Conservation (phyloP, 2,797 vertebrate species). For the Furcifer pardalis region DNA sequence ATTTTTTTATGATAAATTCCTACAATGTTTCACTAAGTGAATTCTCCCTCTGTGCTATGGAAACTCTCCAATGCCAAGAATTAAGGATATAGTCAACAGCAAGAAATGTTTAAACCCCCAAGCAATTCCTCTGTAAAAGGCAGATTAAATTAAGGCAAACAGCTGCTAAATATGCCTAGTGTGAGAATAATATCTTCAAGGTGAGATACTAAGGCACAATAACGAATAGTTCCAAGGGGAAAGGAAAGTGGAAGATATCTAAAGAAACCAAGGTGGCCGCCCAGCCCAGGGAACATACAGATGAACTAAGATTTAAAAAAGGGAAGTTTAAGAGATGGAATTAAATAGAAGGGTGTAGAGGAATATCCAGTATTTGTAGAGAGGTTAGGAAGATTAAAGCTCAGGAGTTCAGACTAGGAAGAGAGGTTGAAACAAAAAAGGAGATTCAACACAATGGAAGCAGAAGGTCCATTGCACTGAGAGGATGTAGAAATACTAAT, state of each 20-base stretch:
- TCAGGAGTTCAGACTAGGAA: no score
- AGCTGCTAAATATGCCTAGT: conserved; percentile 54
- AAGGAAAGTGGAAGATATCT: not conserved
- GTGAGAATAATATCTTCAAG: conserved; percentile 52
- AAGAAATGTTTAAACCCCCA: conserved; percentile 53
- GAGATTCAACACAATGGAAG: no score
- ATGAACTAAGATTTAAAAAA: no score
- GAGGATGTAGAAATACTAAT: no score
- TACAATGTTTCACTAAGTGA: conserved; percentile 43
- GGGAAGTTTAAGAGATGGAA: no score
- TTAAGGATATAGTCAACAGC: conserved; percentile 48
- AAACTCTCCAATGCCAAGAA: conserved; percentile 48
- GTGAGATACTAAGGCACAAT: conserved; percentile 32
- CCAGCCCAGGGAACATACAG: no score
- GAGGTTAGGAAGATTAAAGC: no score
- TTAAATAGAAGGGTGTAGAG: no score
- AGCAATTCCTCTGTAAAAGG: conserved; percentile 63
- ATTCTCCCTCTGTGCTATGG: conserved; percentile 33
- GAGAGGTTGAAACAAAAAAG: no score
- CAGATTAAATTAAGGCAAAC: conserved; percentile 66
- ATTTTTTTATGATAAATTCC: conserved; percentile 61
- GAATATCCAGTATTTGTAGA: no score
- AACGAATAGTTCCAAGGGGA: conserved; percentile 30
- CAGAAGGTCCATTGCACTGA: no score
- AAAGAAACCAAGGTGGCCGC: no score